phyloP scores from a whole-genome alignment of 2,888 invertebrate species.

The Drosophila subsilvestris region DNA sequence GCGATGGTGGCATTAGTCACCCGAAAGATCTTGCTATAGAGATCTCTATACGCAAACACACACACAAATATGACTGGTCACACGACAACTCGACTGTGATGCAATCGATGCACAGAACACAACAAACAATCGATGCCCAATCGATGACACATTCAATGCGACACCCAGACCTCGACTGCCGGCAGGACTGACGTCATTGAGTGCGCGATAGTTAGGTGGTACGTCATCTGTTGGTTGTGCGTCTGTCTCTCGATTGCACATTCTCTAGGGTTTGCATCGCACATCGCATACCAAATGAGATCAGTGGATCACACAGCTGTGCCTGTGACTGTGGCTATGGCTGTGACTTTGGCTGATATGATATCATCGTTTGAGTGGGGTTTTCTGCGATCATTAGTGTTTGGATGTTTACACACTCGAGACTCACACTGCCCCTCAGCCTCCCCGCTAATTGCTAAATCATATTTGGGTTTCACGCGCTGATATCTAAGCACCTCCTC shows the following conservation, averaged over 20 bases:
- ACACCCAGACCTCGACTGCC: constrained; percentile 31
- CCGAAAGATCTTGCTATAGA: constrained; percentile 32
- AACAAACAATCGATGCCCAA: constrained; percentile 9
- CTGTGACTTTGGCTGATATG: too few relatives aligned
- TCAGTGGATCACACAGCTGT: constrained; percentile 13
- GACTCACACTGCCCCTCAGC: constrained; percentile 3
- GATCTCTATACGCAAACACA: constrained; percentile 20
- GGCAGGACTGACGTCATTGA: constrained; percentile 59
- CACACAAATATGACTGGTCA: constrained; percentile 6
- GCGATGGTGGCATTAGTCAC: constrained; percentile 72
- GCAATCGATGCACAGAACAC: constrained; percentile 50
- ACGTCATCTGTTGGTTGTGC: constrained; percentile 51
- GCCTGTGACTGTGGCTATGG: background rate
- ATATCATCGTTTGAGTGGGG: constrained; percentile 22
- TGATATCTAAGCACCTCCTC: background rate
- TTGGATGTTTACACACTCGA: constrained; percentile 14
- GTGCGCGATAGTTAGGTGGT: constrained; percentile 27
- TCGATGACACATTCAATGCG: constrained; percentile 68
- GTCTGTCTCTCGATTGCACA: background rate
- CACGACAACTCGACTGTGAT: constrained; percentile 44
- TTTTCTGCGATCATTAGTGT: constrained; percentile 18
- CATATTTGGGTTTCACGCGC: constrained; percentile 16
- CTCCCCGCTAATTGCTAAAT: constrained; percentile 26
- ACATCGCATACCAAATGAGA: constrained; percentile 19
- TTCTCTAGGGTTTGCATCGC: background rate